phyloP scores from a whole-genome alignment of 2,797 vertebrate species.

The Diplodus sargus region DNA sequence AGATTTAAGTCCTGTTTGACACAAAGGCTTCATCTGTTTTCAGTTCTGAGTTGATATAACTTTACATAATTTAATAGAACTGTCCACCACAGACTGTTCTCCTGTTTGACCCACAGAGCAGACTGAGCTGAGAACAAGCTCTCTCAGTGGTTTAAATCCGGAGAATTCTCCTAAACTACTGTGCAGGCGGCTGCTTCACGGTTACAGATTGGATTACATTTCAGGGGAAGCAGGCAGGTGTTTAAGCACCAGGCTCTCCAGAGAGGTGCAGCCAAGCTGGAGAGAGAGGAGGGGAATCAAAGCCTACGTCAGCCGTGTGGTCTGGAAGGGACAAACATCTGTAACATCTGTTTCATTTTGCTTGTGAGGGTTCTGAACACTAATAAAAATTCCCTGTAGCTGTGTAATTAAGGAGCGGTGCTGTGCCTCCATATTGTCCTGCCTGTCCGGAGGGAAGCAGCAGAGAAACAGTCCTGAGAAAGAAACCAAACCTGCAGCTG shows the following conservation, averaged over 20 bases:
- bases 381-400: constrained; percentile 8
- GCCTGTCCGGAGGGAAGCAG: constrained; percentile 4
- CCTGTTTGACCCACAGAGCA: not conserved
- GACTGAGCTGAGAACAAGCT: constrained; percentile 9
- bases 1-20: not conserved
- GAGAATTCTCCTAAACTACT: not conserved
- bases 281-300: too few species aligned
- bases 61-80: not conserved
- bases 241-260: not conserved
- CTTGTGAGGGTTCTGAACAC: not conserved
- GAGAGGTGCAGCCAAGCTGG: too few species aligned
- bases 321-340: constrained; percentile 3
- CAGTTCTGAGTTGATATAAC: not conserved
- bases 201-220: not conserved
- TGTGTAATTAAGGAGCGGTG: constrained; percentile 4
- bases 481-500: constrained; percentile 9
- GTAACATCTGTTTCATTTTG: not conserved
- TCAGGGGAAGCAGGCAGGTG: not conserved
- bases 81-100: not conserved
- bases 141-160: not conserved
- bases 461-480: not conserved
- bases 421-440: constrained; percentile 12
- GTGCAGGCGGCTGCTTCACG: not conserved
- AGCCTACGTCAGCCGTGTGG: too few species aligned
- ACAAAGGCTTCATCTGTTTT: not conserved